Evolutionary conservation across 92 coral and sea anemone species (phyloP), one percentile per base, ranked within the genome.

Genomic region (Anthopleura xanthogrammica): DNA sequence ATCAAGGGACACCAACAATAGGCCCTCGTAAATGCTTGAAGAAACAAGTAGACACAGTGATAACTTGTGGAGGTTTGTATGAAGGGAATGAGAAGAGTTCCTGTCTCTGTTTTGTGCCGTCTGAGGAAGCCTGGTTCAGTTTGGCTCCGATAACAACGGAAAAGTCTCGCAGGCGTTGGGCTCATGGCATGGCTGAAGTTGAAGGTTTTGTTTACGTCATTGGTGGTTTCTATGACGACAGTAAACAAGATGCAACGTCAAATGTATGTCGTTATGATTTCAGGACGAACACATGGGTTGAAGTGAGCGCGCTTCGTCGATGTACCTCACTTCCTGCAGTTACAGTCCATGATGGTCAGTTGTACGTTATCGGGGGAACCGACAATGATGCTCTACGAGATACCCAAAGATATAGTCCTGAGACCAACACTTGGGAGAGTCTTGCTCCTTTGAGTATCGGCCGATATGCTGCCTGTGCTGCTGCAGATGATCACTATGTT

Each of bases 401-500:
- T 36, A 84, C 80, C 82, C 92, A 88, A 52, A 68, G 77, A 52
- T 88, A 91, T 68, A 54, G 48, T 74, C 94, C 91, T n/a, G 88
- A 81, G 23, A 91, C 85, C 40, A 88, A 91, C 87, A 87, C 85
- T 13, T 88, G 90, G 94, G 81, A 84, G 11, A 79, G 77, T 65
- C 80, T 88, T 12, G 82, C 86, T 41, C 79, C 90, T 12, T 83
- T 88, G 78, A 79, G 85, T 41, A 40, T 83, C 11, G 84, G 82
- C 19, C 89, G 94, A 5, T 83, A 83, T 19, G 91, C 90, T 19
- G 87, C 86, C 7, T 91, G 91, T 60, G 91, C 86, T 10, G 94
- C 86, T n/a, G 90, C 87, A 3, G 77, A 73, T n/a, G 79, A 82
- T 52, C 60, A 57, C 13, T 74, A 60, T 40, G 72, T 88, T 19